A percentile compares a stretch with the other conserved stretches of the same genome.
Evolutionary conservation across 2,888 invertebrate genomes (phyloP).

Genomic region (Julus scandinavius): DNA sequence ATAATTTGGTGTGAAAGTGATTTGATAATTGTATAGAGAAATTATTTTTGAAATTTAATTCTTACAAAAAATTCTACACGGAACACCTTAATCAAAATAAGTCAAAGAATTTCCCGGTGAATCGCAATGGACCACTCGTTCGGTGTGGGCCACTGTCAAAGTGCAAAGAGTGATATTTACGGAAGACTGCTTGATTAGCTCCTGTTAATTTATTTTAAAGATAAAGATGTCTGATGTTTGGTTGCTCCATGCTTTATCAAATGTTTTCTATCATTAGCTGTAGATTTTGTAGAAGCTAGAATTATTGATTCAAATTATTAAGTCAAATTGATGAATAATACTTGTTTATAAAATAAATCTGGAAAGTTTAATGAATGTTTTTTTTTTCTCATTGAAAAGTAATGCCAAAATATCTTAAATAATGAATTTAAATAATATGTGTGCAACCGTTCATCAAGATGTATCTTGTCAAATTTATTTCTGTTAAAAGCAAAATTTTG

Average conservation of each 20-base stretch:
- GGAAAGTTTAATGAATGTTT: too few species aligned
- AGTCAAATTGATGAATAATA: too few species aligned
- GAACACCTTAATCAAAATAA: neutral
- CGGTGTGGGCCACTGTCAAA: neutral
- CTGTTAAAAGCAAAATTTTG: neutral
- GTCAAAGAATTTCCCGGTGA: neutral
- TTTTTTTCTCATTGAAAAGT: too few species aligned
- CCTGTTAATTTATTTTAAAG: neutral
- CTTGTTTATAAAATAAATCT: too few species aligned
- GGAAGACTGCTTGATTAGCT: neutral
- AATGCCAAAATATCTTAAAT: too few species aligned
- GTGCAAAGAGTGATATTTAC: neutral
- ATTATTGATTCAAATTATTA: too few species aligned
- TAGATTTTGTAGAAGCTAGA: too few species aligned
- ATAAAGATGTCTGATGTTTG: neutral
- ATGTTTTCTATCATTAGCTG: neutral
- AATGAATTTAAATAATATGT: neutral
- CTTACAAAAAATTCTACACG: constrained; percentile 18
- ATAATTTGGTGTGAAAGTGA: constrained; percentile 21
- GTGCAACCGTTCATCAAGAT: neutral
- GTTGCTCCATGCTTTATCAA: neutral
- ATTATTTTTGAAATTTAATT: constrained; percentile 24
- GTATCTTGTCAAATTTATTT: neutral
- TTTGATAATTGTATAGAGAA: constrained; percentile 21
- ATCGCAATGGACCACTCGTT: neutral